These are phyloP conservation scores for Eurytoma adleriae DNA, from an alignment of 2,888 invertebrate genomes.

Conservation along the genomic window DNA sequence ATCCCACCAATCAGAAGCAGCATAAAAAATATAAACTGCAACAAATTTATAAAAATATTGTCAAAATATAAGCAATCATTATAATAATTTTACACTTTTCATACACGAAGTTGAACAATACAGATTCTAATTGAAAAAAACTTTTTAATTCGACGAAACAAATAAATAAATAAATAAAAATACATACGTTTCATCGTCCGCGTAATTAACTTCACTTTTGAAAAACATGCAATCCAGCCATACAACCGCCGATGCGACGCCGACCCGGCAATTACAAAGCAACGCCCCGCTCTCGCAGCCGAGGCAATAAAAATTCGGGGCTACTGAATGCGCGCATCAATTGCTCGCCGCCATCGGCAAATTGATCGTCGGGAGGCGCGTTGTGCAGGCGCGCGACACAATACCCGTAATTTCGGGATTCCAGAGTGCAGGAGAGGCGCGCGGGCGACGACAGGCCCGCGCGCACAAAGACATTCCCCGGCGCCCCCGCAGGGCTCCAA, in stretches of 20 bases:
- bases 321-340: slow-evolving; percentile 21
- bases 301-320: slow-evolving; percentile 2
- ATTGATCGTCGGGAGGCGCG: slow-evolving; percentile 4
- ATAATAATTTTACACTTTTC: too few relatives aligned
- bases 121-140: too few relatives aligned
- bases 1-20: not conserved
- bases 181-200: not conserved
- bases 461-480: not conserved
- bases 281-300: not conserved
- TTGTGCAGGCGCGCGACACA: not conserved
- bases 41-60: too few relatives aligned
- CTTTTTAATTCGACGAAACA: too few relatives aligned
- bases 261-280: slow-evolving; percentile 2
- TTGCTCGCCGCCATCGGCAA: not conserved
- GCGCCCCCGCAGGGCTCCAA: not conserved
- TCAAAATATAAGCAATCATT: too few relatives aligned
- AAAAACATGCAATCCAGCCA: slow-evolving; percentile 4
- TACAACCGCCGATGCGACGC: not conserved
- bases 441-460: not conserved
- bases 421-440: slow-evolving; percentile 18
- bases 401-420: slow-evolving; percentile 35
- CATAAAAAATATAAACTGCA: too few relatives aligned
- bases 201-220: slow-evolving; percentile 1
- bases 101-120: too few relatives aligned
- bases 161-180: too few relatives aligned